These are phyloP conservation scores for Chirona hameri DNA, from an alignment of 2,888 invertebrate species.

Conservation along the genomic window DNA sequence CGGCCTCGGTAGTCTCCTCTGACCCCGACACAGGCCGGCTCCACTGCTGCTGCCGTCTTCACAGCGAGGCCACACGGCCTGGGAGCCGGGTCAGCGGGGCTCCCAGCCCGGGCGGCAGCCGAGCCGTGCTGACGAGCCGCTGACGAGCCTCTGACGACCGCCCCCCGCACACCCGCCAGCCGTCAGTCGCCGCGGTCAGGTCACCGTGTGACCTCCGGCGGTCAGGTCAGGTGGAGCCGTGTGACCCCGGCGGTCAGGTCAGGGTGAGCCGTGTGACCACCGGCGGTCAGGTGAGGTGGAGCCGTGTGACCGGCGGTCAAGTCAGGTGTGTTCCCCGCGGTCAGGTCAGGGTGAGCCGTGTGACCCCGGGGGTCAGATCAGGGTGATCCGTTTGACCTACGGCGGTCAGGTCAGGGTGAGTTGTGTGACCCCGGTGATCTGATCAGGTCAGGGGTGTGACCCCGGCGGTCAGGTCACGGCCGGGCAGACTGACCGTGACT, in stretches of 20 bases:
- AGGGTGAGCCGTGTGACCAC: neutral
- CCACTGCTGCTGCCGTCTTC: no score
- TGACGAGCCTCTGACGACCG: no score
- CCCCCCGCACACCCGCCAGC: no score
- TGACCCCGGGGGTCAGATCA: neutral
- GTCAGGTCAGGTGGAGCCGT: neutral
- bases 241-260: no score
- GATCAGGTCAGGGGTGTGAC: neutral
- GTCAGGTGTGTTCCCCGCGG: neutral
- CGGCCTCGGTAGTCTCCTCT: no score
- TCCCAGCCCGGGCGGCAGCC: no score
- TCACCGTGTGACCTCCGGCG: neutral
- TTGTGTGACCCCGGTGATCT: neutral
- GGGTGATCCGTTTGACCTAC: no score
- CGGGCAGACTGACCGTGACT: neutral
- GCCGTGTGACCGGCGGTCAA: neutral
- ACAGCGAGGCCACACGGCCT: no score
- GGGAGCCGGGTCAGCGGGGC: no score
- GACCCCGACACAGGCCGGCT: no score
- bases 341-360: neutral
- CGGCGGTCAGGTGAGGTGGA: neutral
- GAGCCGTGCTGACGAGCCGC: no score
- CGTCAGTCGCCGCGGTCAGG: no score
- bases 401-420: neutral
- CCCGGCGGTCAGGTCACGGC: neutral